phyloP scores from a whole-genome alignment of 2,113 vertebrate genomes.

The Leptobrachium ailaonicum region DNA sequence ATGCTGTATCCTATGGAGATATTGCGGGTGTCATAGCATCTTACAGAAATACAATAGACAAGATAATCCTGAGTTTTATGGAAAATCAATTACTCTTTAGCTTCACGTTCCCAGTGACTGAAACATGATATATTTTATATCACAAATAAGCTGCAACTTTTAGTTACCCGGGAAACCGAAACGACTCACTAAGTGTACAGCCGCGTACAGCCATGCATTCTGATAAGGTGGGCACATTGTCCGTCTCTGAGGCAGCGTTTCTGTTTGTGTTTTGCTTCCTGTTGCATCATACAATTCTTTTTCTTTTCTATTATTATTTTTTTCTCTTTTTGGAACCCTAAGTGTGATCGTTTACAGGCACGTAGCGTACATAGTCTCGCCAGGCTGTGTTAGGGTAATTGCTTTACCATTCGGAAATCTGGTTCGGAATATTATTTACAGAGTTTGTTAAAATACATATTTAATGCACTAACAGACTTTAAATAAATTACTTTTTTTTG shows the following conservation, averaged over 20 bases:
- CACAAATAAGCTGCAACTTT: slow-evolving; percentile 65
- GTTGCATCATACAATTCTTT: slow-evolving; percentile 58
- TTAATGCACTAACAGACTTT: not conserved
- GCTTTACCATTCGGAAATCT: not conserved
- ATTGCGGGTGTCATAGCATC: slow-evolving; percentile 47
- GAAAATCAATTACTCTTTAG: slow-evolving; percentile 70
- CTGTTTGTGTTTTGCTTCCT: slow-evolving; percentile 70
- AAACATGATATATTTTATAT: slow-evolving; percentile 71
- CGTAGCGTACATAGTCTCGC: not conserved
- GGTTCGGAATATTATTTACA: not conserved
- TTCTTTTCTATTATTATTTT: not conserved
- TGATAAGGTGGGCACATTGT: slow-evolving; percentile 51
- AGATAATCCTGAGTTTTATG: slow-evolving; percentile 56
- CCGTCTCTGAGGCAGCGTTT: slow-evolving; percentile 66
- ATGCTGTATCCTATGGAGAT: slow-evolving; percentile 31
- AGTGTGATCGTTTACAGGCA: slow-evolving; percentile 50
- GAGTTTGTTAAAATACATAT: not conserved
- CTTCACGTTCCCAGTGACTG: slow-evolving; percentile 62
- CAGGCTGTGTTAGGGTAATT: not conserved
- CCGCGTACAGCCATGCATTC: slow-evolving; percentile 64
- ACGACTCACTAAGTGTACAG: slow-evolving; percentile 67
- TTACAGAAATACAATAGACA: slow-evolving; percentile 53
- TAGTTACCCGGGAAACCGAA: slow-evolving; percentile 76
- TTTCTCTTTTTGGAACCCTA: slow-evolving; percentile 60
- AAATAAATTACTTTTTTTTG: not conserved